Evolutionary conservation across 1,140 invertebrate species (phyloP), one percentile per base, ranked within the genome.

Genomic region (Hirudo medicinalis): DNA sequence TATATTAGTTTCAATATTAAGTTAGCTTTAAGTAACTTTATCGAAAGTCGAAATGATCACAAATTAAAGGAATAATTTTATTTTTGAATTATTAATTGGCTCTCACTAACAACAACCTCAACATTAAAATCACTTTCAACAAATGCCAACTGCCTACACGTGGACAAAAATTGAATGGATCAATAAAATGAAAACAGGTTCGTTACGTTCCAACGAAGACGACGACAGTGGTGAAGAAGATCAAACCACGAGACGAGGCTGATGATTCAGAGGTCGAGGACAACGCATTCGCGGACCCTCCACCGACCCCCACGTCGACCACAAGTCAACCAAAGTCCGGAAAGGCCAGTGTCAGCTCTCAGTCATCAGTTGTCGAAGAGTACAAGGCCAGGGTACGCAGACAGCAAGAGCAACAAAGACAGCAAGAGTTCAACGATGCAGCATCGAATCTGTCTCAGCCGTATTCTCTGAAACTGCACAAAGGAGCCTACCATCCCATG

Each of bases 401-500:
- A 32, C 53, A 71, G n/a, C 70, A 55, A 57, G 69, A 70, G n/a
- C 36, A 70, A n/a, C 40, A 49, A 54, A 43, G 69, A 49, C 32
- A 69, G 20, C 68, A 69, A 15, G 55, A 60, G 27, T 22, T 60
- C n/a, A n/a, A 27, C 55, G 55, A 60, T 8, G 55, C 20, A 4
- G 27, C n/a, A 4, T 60, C 55, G 5, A n/a, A 60, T 27, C 20
- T 60, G 4, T 60, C 25, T n/a, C 67, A 40, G 25, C 67, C 25
- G 3, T 40, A 27, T 25, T 40, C 25, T 4, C 32, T 40, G 49
- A 29, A 69, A 49, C 49, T 53, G 49, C 11, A 36, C 25, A 69
- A 55, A 49, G 60, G 70, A 20, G 67, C 69, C 20, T 73, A 72
- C 60, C 70, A 73, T 2, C 57, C 69, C 5, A 67, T 73, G 19